A percentile compares a stretch with the other conserved stretches of the same genome.
Evolutionary conservation across 2,888 invertebrate genomes (phyloP).

Genomic region (Scelioninae gen. 1): DNA sequence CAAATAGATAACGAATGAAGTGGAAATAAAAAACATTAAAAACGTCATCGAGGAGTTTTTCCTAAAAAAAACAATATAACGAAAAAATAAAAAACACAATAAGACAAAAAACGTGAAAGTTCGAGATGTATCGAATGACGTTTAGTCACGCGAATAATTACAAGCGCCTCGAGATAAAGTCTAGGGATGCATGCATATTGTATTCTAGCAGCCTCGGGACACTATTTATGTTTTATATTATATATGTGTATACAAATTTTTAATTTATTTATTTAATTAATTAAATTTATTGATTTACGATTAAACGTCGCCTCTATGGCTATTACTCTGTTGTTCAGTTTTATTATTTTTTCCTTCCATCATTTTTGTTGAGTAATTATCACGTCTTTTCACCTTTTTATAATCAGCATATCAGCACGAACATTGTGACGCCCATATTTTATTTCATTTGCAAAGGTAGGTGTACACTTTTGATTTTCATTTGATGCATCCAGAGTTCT

Average conservation of each 20-base stretch:
- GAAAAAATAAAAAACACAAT: too few relatives aligned
- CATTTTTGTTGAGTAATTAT: constrained; percentile 60
- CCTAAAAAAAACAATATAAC: neutral
- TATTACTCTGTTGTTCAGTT: constrained; percentile 74
- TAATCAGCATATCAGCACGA: constrained; percentile 37
- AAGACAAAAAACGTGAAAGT: constrained; percentile 22
- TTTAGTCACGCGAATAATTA: constrained; percentile 60
- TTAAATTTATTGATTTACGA: constrained; percentile 84
- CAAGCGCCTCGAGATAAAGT: constrained; percentile 72
- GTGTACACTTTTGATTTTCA: constrained; percentile 67
- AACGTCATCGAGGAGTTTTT: constrained; percentile 70
- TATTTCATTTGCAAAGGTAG: constrained; percentile 71
- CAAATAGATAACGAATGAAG: constrained; percentile 69
- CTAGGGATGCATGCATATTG: constrained; percentile 76
- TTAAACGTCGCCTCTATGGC: constrained; percentile 82
- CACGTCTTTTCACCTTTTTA: constrained; percentile 29
- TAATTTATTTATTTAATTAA: constrained; percentile 84
- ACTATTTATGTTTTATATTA: constrained; percentile 84
- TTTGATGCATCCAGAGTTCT: constrained; percentile 17
- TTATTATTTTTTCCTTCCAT: constrained; percentile 64
- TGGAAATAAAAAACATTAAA: constrained; percentile 62
- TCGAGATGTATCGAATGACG: constrained; percentile 63
- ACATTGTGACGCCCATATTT: constrained; percentile 45
- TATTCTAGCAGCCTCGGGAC: constrained; percentile 82
- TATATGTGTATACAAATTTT: constrained; percentile 83